Base-by-base conservation (phyloP, 2,888 invertebrate species). In the Tricholauxania praeusta region DNA sequence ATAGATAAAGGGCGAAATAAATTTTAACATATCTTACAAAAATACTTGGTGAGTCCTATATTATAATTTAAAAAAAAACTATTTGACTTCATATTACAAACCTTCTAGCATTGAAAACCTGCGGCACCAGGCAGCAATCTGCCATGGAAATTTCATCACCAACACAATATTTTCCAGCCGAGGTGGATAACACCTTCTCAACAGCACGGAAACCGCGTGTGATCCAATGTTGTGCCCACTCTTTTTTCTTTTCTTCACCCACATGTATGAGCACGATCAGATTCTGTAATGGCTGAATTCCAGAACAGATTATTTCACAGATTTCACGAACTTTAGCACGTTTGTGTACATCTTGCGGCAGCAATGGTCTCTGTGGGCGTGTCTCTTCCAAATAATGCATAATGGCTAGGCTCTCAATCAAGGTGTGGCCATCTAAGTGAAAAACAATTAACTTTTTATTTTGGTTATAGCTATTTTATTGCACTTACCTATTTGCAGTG, bases 211-310 rank as follows among this genome's bases (percentile, higher is more conserved):
- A 96, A 3, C 98, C 98, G 77, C 94, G 90, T 60, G 91, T 93
- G 78, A 98, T 97, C 95, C 95, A 97, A 86, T 95, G 94, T 81
- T 95, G 93, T 0, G 95, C 96, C 98, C 98, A 98, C 85, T 95
- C 96, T 81, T 93, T 93, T 85, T 95, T 94, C 87, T 95, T 94
- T 81, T 95, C 95, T 84, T 95, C 95, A 2, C 95, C 95, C 22
- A 96, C 95, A 80, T 94, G 92, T 80, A 95, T 94, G 14, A 98
- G 89, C 6, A 97, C 96, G 77, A 92, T 91, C 59, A 97, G 89
- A 88, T 99, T 99, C 88, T 99, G 99, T 53, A 99, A 88, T 0
- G 99, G 99, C 87, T 99, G 99, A 80, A 98, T 98, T 57, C 97
- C 98, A 28, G 96, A 94, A 28, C 94, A 93, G 82, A 99, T 96